These are phyloP conservation scores for Cremastinae sp. DNA, from an alignment of 2,888 invertebrate species.

Conservation along the genomic window DNA sequence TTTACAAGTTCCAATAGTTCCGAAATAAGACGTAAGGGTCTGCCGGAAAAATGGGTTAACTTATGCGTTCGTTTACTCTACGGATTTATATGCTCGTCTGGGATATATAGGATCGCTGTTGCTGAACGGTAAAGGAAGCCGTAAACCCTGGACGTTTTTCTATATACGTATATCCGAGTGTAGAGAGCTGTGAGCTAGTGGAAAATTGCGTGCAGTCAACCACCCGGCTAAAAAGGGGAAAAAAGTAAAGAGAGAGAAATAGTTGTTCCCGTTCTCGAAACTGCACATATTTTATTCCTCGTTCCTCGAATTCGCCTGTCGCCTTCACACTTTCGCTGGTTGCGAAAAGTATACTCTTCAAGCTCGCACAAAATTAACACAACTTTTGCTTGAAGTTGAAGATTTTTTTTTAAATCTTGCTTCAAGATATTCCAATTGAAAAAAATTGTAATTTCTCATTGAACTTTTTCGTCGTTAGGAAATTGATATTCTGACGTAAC, in stretches of 20 bases:
- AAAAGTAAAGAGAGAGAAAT: not conserved
- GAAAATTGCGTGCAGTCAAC: slow-evolving; percentile 67
- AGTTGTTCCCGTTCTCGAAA: slow-evolving; percentile 18
- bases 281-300: slow-evolving; percentile 19
- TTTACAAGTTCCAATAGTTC: too few species aligned
- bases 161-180: not conserved
- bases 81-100: slow-evolving; percentile 7
- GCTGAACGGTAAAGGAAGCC: slow-evolving; percentile 44
- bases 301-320: slow-evolving; percentile 18
- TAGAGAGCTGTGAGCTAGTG: slow-evolving; percentile 64
- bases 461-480: too few species aligned
- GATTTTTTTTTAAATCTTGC: too few species aligned
- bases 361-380: not conserved
- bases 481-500: not conserved
- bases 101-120: not conserved
- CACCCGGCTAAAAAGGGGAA: slow-evolving; percentile 2
- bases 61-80: slow-evolving; percentile 11
- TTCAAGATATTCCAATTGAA: too few species aligned
- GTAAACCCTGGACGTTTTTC: slow-evolving; percentile 35
- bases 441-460: too few species aligned
- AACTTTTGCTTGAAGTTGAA: too few species aligned
- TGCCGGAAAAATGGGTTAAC: not conserved
- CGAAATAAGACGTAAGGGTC: too few species aligned
- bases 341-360: not conserved
- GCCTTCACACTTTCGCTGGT: slow-evolving; percentile 5